Conservation (phyloP, 2,797 vertebrate species). For the Yasuhikotakia modesta region DNA sequence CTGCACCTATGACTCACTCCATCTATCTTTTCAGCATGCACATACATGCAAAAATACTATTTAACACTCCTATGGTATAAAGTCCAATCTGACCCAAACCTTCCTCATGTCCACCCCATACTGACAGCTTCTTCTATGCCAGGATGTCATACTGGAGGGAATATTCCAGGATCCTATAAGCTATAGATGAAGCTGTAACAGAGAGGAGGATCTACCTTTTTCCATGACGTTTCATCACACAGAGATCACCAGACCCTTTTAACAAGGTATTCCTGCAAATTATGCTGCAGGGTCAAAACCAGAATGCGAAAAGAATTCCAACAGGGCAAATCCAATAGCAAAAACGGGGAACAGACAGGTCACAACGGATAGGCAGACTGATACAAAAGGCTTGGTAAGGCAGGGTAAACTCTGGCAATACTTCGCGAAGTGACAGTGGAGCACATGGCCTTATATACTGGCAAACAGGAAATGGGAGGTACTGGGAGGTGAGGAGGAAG, state of each 20-base stretch:
- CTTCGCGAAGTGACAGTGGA: no score
- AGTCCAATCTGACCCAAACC: conserved; percentile 21
- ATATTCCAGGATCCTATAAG: conserved; percentile 7
- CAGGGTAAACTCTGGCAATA: no score
- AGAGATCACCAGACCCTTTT: conserved; percentile 14
- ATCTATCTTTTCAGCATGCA: background rate
- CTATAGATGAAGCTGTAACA: background rate
- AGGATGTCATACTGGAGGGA: conserved; percentile 7
- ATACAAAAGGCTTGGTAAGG: no score
- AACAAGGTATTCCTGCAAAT: conserved; percentile 6
- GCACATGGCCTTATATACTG: no score
- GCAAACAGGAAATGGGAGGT: no score
- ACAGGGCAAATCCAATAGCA: no score
- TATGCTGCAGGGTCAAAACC: background rate
- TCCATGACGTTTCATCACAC: background rate
- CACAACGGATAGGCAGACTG: no score
- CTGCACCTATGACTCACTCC: background rate
- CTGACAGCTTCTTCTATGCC: background rate
- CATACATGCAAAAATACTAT: background rate
- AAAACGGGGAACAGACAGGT: no score
- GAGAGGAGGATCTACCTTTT: background rate
- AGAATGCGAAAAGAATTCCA: no score
- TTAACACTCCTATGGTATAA: background rate
- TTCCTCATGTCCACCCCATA: conserved; percentile 20
- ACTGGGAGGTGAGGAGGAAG: no score